Conservation (phyloP, 2,797 vertebrate species). For the Semaprochilodus insignis region DNA sequence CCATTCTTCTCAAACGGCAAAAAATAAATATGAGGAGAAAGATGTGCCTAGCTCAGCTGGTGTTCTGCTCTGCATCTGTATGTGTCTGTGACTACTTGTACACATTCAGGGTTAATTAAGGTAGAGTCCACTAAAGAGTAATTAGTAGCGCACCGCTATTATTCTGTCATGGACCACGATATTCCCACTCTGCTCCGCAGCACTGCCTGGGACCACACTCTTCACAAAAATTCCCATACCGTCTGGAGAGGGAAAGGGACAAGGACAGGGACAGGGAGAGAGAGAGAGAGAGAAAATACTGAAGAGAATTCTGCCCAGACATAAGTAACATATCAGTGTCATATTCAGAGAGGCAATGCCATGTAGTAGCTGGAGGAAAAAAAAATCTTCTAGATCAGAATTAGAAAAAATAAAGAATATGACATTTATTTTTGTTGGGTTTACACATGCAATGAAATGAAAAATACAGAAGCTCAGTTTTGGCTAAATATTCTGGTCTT, state of each 20-base stretch:
- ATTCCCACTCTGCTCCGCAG: constrained; percentile 89
- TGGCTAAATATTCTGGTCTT: too few species aligned
- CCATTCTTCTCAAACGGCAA: constrained; percentile 34
- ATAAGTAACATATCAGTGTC: too few species aligned
- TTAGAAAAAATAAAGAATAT: too few species aligned
- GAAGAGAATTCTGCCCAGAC: too few species aligned
- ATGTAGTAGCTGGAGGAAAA: too few species aligned
- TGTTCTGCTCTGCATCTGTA: neutral
- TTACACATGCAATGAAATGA: too few species aligned
- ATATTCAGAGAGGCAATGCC: too few species aligned
- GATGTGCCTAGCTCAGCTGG: constrained; percentile 31
- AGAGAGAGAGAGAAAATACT: constrained; percentile 9
- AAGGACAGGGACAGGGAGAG: neutral
- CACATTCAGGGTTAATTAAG: constrained; percentile 47
- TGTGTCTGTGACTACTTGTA: neutral
- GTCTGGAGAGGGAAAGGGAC: constrained; percentile 71
- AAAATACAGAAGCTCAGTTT: too few species aligned
- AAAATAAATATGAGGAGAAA: constrained; percentile 31
- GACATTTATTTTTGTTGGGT: too few species aligned
- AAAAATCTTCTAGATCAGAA: too few species aligned
- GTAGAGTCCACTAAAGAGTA: constrained; percentile 57
- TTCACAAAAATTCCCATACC: constrained; percentile 94
- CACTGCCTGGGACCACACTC: constrained; percentile 89
- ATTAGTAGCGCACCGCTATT: constrained; percentile 84
- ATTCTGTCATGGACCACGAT: constrained; percentile 90